phyloP scores from a whole-genome alignment of 2,888 invertebrate species.

The Uropetala carovei region DNA sequence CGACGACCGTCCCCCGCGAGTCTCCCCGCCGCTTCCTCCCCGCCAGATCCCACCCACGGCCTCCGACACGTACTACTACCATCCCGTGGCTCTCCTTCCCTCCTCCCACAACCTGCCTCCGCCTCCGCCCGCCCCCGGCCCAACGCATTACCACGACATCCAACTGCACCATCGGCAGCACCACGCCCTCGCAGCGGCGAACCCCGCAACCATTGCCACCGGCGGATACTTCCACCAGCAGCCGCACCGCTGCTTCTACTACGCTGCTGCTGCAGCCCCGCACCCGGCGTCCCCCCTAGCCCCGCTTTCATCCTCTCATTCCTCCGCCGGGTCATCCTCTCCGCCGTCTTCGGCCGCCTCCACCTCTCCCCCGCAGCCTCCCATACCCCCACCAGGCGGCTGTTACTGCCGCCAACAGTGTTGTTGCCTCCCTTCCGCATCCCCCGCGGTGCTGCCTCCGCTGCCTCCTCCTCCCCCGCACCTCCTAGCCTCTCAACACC shows the following conservation, averaged over 20 bases:
- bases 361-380: conserved; percentile 43
- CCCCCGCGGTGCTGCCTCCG: not conserved
- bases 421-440: conserved; percentile 42
- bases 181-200: conserved; percentile 52
- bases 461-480: conserved; percentile 46
- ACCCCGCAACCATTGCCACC: conserved; percentile 57
- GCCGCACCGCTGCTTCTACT: conserved; percentile 47
- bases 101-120: conserved; percentile 57
- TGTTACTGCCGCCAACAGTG: conserved; percentile 59
- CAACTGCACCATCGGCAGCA: conserved; percentile 51
- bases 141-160: conserved; percentile 51
- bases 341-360: conserved; percentile 49
- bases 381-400: conserved; percentile 9
- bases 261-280: conserved; percentile 37
- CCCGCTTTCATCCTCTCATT: conserved; percentile 36
- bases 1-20: conserved; percentile 10
- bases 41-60: conserved; percentile 54
- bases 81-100: conserved; percentile 60
- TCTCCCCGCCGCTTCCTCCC: conserved; percentile 32
- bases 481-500: conserved; percentile 53
- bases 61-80: conserved; percentile 63
- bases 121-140: conserved; percentile 58
- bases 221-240: conserved; percentile 57
- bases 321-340: conserved; percentile 55
- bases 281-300: conserved; percentile 59